A percentile compares a stretch with the other conserved stretches of the same genome.
These are phyloP conservation scores for Elymnias hypermnestra DNA, from an alignment of 1,140 invertebrate species.

Conservation along the genomic window DNA sequence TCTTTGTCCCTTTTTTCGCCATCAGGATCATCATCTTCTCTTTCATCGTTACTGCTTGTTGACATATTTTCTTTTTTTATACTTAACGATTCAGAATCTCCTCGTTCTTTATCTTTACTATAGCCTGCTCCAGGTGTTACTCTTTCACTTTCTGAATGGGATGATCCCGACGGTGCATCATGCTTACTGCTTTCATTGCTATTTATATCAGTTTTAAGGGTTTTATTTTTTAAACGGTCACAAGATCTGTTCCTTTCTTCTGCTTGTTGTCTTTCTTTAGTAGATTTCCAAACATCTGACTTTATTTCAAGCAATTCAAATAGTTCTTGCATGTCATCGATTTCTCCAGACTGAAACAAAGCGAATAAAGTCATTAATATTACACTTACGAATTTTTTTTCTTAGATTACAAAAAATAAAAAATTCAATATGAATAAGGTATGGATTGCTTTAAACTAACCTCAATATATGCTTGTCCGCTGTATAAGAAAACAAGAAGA, in stretches of 20 bases:
- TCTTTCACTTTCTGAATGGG: constrained; percentile 70
- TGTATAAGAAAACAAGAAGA: constrained; percentile 88
- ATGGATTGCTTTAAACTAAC: constrained; percentile 58
- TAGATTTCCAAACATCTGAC: constrained; percentile 83
- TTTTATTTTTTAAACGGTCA: constrained; percentile 76
- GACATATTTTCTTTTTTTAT: constrained; percentile 75
- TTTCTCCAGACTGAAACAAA: constrained; percentile 83
- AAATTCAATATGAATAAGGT: too few species aligned
- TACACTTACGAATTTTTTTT: too few species aligned
- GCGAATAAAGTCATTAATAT: constrained; percentile 4
- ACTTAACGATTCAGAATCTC: constrained; percentile 55
- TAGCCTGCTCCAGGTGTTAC: constrained; percentile 65
- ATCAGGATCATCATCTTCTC: constrained; percentile 74
- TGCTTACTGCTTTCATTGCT: constrained; percentile 80
- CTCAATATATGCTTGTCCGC: constrained; percentile 88
- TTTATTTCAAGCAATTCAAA: constrained; percentile 89
- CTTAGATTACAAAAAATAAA: too few species aligned
- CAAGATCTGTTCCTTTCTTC: constrained; percentile 72
- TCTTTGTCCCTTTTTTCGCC: constrained; percentile 74
- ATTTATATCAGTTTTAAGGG: constrained; percentile 78
- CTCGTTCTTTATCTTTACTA: constrained; percentile 61
- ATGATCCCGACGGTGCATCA: constrained; percentile 65
- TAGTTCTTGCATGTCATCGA: constrained; percentile 87
- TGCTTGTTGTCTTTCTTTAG: constrained; percentile 74
- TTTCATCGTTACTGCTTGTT: constrained; percentile 75